These are phyloP conservation scores for Ormyrus pomaceus DNA, from an alignment of 2,888 invertebrate species.

Conservation along the genomic window DNA sequence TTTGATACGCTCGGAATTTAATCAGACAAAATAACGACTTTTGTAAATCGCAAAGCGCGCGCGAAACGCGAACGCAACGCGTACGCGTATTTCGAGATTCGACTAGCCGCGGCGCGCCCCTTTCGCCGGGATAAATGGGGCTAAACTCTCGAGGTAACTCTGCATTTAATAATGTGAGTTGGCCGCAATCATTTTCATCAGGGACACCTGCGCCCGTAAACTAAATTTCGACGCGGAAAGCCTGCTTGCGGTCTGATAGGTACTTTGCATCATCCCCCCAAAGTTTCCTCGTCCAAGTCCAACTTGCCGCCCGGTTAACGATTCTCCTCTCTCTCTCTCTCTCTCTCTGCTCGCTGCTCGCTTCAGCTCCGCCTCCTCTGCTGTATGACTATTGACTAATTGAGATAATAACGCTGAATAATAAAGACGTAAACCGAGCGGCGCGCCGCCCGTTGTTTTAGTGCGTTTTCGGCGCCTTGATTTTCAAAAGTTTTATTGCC, in stretches of 20 bases:
- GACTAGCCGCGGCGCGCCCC: not conserved
- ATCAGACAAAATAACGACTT: no score
- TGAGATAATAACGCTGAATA: slow-evolving; percentile 40
- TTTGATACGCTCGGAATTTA: no score
- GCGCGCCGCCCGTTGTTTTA: no score
- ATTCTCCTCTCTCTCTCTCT: slow-evolving; percentile 27
- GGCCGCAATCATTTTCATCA: slow-evolving; percentile 50
- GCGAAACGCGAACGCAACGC: no score
- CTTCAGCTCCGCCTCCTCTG: not conserved
- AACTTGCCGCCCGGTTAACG: slow-evolving; percentile 45
- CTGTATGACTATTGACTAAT: slow-evolving; percentile 49
- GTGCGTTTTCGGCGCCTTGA: no score
- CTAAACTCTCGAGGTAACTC: slow-evolving; percentile 8
- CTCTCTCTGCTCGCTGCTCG: not conserved
- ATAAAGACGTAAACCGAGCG: not conserved
- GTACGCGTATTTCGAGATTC: not conserved
- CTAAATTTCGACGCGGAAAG: slow-evolving; percentile 52
- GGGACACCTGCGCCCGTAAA: slow-evolving; percentile 54
- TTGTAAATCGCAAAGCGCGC: no score
- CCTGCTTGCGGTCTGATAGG: slow-evolving; percentile 54
- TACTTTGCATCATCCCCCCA: slow-evolving; percentile 44
- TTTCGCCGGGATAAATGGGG: not conserved
- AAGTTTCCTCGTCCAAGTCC: slow-evolving; percentile 48
- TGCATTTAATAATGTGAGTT: slow-evolving; percentile 43
- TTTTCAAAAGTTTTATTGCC: no score